A percentile compares a stretch with the other conserved stretches of the same genome.
Conservation (phyloP, 2,888 invertebrate genomes). For the Euplexia lucipara region DNA sequence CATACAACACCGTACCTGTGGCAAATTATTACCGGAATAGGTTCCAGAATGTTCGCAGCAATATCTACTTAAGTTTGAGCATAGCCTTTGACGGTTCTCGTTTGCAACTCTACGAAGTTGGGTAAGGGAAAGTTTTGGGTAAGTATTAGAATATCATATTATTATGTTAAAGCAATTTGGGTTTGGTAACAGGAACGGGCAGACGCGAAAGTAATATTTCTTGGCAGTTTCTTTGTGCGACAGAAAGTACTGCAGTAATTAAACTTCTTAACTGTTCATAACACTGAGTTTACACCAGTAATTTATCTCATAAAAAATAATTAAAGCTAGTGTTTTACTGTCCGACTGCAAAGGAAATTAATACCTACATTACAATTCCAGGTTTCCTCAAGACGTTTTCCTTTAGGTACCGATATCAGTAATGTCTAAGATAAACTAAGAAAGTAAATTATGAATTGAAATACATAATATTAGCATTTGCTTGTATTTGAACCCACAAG, state of each 20-base stretch:
- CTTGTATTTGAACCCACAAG: too few relatives aligned
- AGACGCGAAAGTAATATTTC: conserved; percentile 13
- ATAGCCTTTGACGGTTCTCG: conserved; percentile 31
- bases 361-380: too few relatives aligned
- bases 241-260: conserved; percentile 41
- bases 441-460: too few relatives aligned
- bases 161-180: conserved; percentile 25
- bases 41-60: conserved; percentile 40
- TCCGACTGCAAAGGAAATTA: too few relatives aligned
- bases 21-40: conserved; percentile 55
- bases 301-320: neutral
- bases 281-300: neutral
- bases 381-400: too few relatives aligned
- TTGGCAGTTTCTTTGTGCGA: conserved; percentile 25
- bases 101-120: conserved; percentile 22
- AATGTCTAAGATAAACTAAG: too few relatives aligned
- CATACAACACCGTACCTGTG: conserved; percentile 47
- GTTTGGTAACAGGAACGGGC: conserved; percentile 23
- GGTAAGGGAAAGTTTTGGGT: conserved; percentile 25
- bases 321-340: too few relatives aligned
- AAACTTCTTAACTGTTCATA: neutral
- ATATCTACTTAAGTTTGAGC: conserved; percentile 31
- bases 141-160: conserved; percentile 21
- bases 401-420: too few relatives aligned
- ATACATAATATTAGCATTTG: too few relatives aligned